Conservation (phyloP, 2,113 vertebrate species). For the Albula goreensis region DNA sequence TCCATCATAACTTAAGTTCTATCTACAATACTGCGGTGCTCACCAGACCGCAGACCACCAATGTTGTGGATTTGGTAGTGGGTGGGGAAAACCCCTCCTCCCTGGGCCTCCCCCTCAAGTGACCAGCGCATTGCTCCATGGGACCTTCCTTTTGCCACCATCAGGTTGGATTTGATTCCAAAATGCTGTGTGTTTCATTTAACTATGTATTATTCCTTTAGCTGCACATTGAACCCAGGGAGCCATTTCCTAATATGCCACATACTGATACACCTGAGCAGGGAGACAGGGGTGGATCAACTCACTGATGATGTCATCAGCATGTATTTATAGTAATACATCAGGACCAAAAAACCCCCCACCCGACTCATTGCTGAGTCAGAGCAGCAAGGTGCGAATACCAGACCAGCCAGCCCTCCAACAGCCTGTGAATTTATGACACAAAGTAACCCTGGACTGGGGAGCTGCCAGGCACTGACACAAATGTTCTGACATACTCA, state of each 20-base stretch:
- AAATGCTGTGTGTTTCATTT: no score
- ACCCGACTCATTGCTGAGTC: slow-evolving; percentile 1
- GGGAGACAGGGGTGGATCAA: not conserved
- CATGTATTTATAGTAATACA: not conserved
- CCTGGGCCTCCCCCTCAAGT: no score
- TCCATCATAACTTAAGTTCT: no score
- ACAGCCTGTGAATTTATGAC: slow-evolving; percentile 5
- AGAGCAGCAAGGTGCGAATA: slow-evolving; percentile 17
- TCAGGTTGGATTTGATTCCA: no score
- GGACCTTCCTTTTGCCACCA: no score
- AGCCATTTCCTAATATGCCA: not conserved
- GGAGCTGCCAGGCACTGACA: not conserved
- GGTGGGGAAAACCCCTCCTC: no score
- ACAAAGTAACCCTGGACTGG: not conserved
- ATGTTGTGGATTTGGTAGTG: no score
- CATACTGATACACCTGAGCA: not conserved
- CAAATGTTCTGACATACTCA: not conserved
- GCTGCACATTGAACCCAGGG: not conserved
- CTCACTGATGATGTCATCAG: not conserved
- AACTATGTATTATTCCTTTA: not conserved
- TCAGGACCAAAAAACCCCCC: not conserved
- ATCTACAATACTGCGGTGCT: no score
- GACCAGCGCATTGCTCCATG: no score
- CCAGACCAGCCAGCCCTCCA: not conserved
- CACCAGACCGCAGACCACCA: no score